phyloP scores from a whole-genome alignment of 1,140 invertebrate species.

The Drosophila azteca region DNA sequence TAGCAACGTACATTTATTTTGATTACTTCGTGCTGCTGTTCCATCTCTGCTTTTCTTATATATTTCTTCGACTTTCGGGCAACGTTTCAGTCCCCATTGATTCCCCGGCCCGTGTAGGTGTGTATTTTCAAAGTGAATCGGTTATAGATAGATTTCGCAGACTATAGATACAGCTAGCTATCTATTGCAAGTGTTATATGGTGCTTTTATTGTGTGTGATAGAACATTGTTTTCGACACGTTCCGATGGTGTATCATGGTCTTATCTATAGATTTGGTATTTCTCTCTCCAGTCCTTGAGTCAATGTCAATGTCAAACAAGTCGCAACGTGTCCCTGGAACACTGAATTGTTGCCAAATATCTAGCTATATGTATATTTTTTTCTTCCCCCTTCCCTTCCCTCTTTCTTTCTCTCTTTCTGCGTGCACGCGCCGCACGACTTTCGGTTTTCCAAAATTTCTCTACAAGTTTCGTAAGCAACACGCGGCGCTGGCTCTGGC shows the following conservation, averaged over 20 bases:
- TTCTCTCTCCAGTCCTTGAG: constrained; percentile 32
- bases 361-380: constrained; percentile 40
- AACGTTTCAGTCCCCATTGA: constrained; percentile 64
- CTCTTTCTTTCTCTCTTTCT: constrained; percentile 18
- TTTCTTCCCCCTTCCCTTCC: constrained; percentile 10
- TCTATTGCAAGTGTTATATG: constrained; percentile 1
- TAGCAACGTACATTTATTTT: constrained; percentile 58
- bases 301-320: constrained; percentile 76
- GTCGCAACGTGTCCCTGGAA: constrained; percentile 42
- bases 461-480: constrained; percentile 62
- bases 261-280: constrained; percentile 29
- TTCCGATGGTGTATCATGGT: constrained; percentile 3
- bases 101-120: constrained; percentile 72
- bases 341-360: constrained; percentile 36
- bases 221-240: constrained; percentile 11
- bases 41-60: constrained; percentile 21
- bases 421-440: constrained; percentile 37
- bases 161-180: not conserved
- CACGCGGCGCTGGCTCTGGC: constrained; percentile 37
- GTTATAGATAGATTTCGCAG: constrained; percentile 5
- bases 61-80: constrained; percentile 40
- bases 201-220: constrained; percentile 3
- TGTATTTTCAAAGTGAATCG: constrained; percentile 43
- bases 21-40: constrained; percentile 29
- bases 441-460: constrained; percentile 38